These are phyloP conservation scores for Onychomys leucogaster DNA, from an alignment of 2,797 vertebrate genomes.

Conservation along the genomic window DNA sequence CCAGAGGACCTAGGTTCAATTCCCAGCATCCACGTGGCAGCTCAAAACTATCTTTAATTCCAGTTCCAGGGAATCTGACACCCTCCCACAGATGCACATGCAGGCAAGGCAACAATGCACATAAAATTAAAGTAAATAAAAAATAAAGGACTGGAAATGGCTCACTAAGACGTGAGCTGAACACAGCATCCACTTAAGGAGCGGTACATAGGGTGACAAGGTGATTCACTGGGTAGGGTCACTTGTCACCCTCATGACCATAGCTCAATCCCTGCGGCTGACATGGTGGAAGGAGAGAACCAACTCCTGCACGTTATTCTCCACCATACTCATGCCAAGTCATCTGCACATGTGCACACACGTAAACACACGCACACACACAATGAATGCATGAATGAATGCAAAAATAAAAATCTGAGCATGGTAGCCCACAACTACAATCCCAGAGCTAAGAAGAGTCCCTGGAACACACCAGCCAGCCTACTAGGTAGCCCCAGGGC, in stretches of 20 bases:
- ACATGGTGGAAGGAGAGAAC: background rate
- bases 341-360: background rate
- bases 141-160: background rate
- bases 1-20: too few relatives aligned
- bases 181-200: background rate
- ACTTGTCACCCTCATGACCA: background rate
- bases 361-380: too few relatives aligned
- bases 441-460: background rate
- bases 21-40: too few relatives aligned
- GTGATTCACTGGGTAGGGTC: background rate
- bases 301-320: background rate
- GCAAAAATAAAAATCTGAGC: background rate
- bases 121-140: background rate
- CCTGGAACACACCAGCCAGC: background rate
- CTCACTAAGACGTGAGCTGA: too few relatives aligned
- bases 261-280: background rate
- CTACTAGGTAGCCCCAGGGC: background rate
- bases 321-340: background rate
- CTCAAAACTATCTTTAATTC: too few relatives aligned
- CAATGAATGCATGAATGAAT: background rate
- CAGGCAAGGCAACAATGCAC: background rate
- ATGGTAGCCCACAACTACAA: background rate
- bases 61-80: background rate
- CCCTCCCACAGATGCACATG: background rate
- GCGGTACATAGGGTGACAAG: background rate